Evolutionary conservation across 2,797 vertebrate species (phyloP).

Genomic region (Poecile montanus): DNA sequence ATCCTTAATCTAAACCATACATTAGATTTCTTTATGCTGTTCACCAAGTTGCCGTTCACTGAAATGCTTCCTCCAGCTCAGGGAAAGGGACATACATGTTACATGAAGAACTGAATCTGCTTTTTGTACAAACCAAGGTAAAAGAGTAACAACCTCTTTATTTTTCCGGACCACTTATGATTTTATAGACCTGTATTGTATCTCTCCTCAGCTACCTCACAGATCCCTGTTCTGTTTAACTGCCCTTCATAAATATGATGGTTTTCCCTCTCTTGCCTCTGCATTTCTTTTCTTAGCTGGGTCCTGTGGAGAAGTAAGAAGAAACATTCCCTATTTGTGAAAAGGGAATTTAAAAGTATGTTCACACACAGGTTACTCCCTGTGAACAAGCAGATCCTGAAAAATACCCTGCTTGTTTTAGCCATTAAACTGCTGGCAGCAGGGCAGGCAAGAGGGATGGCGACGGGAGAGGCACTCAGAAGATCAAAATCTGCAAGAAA

Average conservation of each 20-base stretch:
- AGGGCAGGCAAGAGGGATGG: background rate
- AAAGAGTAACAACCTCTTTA: background rate
- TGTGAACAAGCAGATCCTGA: constrained; percentile 6
- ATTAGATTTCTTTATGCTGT: background rate
- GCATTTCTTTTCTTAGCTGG: background rate
- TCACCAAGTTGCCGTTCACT: background rate
- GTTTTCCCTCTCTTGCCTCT: background rate
- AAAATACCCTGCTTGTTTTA: background rate
- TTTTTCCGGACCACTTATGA: background rate
- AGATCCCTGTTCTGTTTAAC: background rate
- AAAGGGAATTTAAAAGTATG: background rate
- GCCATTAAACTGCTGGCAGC: background rate
- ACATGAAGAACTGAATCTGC: background rate
- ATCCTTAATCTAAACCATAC: constrained; percentile 41
- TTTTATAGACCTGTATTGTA: background rate
- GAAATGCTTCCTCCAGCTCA: background rate
- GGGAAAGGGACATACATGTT: background rate
- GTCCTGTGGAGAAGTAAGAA: background rate
- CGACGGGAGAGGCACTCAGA: background rate
- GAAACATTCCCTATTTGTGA: background rate
- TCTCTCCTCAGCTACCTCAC: background rate
- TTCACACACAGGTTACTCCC: background rate
- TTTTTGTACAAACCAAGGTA: background rate
- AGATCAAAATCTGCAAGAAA: constrained; percentile 46
- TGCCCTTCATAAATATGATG: background rate